Base-by-base conservation (phyloP, 2,797 vertebrate genomes). In the Acanthurus tractus region DNA sequence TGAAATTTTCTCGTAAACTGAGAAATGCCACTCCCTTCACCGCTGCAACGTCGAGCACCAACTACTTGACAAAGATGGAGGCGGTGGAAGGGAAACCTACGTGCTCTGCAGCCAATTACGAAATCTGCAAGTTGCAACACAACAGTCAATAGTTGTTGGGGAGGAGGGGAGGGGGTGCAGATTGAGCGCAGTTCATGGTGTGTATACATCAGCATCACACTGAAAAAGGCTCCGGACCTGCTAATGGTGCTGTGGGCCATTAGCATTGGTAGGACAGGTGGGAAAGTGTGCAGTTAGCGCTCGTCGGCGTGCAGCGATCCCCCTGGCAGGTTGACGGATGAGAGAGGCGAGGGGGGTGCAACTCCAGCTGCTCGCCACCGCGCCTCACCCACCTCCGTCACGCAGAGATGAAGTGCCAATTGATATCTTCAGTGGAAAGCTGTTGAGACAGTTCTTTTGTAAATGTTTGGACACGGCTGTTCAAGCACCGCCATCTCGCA, bases 401-500 rank as follows among this genome's bases (percentile, higher is more conserved):
- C 48, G 42, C 73, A 34, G 62, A 77, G 81, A 74, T 69, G 68
- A 89, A 82, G 86, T 59, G 75, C 78, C 82, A 77, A 84, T 85
- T 85, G 86, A 88, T 85, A 82, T 86, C 69, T 85, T 70, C 64
- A 67, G 79, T 62, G 46, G 74, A 80, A 85, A 85, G 74, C 84
- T 81, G 85, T 78, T 85, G 82, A 75, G 89, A 91, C 88, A 85
- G 79, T 68, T 82, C 69, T 89, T 87, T 90, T 88, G 83, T 81
- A 84, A 89, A 92, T 90, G 83, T 87, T 81, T 86, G 83, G 88
- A 84, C 78, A 67, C 14, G 25, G 77, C 63, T 83, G 76, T 86
- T 88, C 80, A 85, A 85, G 77, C 83, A 50, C 64, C 66, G 23
- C 67, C 79, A 75, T 69, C 76, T 84, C 45, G 46, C 62, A 78